Evolutionary conservation across 2,797 vertebrate species (phyloP).

Genomic region (Hydrophis major): DNA sequence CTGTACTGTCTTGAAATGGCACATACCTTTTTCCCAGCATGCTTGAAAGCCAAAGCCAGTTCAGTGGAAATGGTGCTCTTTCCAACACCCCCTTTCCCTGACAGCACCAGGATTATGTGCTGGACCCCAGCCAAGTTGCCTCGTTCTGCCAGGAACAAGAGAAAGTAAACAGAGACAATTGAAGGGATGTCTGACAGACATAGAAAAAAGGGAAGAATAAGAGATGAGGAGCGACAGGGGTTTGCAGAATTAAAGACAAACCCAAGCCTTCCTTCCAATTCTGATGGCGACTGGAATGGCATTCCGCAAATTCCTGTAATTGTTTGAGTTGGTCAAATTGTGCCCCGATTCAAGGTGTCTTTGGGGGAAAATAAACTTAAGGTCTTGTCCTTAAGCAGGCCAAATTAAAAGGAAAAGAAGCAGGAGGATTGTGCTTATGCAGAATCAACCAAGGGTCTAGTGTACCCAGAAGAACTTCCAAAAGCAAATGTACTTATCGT

Average conservation of each 20-base stretch:
- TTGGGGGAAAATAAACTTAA: not conserved
- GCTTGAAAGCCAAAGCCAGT: constrained; percentile 83
- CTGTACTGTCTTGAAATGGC: not conserved
- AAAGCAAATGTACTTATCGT: not conserved
- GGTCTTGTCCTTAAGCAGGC: not conserved
- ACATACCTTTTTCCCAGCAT: constrained; percentile 85
- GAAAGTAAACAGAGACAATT: not conserved
- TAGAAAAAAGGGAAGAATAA: no score
- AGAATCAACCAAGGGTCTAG: not conserved
- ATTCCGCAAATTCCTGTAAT: not conserved
- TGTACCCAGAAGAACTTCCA: not conserved
- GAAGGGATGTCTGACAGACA: not conserved
- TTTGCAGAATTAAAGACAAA: not conserved
- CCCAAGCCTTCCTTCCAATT: not conserved
- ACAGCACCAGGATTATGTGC: constrained; percentile 87
- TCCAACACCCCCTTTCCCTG: constrained; percentile 93
- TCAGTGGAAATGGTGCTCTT: constrained; percentile 92
- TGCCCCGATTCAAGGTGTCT: not conserved
- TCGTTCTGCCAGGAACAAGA: constrained; percentile 43
- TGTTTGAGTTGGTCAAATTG: not conserved
- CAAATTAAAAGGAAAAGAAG: not conserved
- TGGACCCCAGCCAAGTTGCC: constrained; percentile 76
- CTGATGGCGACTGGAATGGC: not conserved
- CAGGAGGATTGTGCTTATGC: not conserved
- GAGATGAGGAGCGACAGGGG: not conserved